phyloP scores from a whole-genome alignment of 2,888 invertebrate species.

The Bibio marci region DNA sequence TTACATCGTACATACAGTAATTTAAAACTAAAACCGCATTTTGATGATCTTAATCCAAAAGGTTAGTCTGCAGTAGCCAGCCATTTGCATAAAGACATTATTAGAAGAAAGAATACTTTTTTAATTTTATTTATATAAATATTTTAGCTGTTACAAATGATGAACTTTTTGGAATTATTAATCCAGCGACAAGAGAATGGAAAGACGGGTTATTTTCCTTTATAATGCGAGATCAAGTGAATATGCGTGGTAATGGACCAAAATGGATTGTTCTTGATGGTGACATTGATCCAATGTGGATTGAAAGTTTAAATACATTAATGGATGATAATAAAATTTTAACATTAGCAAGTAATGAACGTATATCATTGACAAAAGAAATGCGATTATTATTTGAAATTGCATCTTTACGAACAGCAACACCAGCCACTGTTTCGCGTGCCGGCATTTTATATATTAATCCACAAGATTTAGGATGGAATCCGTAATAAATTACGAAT shows the following conservation, averaged over 20 bases:
- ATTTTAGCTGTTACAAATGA: slow-evolving; percentile 72
- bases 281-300: slow-evolving; percentile 98
- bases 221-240: slow-evolving; percentile 86
- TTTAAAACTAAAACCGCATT: slow-evolving; percentile 64
- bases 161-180: slow-evolving; percentile 86
- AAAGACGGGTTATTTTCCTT: slow-evolving; percentile 81
- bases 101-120: too few relatives aligned
- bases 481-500: slow-evolving; percentile 62
- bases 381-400: slow-evolving; percentile 94
- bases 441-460: slow-evolving; percentile 92
- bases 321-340: slow-evolving; percentile 95
- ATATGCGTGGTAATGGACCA: slow-evolving; percentile 65
- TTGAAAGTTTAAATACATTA: slow-evolving; percentile 86
- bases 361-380: slow-evolving; percentile 72
- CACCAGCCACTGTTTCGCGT: slow-evolving; percentile 88
- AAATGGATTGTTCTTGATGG: slow-evolving; percentile 95
- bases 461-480: slow-evolving; percentile 88
- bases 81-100: too few relatives aligned
- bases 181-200: slow-evolving; percentile 88
- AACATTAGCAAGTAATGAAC: slow-evolving; percentile 85
- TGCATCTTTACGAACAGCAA: slow-evolving; percentile 73
- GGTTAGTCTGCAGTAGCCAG: background rate
- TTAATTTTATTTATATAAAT: background rate
- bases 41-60: slow-evolving; percentile 86
- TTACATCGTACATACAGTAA: slow-evolving; percentile 67